Evolutionary conservation across 2,888 invertebrate genomes (phyloP).

Genomic region (Formica aserva): DNA sequence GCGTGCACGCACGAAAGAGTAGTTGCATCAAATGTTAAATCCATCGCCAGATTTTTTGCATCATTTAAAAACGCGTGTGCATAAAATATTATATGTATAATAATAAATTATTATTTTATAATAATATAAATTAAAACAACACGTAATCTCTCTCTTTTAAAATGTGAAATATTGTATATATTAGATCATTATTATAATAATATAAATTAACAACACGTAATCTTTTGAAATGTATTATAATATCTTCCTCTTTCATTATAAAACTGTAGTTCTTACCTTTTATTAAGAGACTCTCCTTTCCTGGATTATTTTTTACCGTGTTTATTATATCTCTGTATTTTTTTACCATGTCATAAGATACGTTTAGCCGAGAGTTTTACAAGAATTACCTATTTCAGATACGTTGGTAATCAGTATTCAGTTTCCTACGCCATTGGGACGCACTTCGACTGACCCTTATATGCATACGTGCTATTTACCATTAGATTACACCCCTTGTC

Average conservation of each 20-base stretch:
- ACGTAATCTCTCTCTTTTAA: neutral
- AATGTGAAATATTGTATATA: neutral
- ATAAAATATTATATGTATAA: neutral
- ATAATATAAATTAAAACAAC: neutral
- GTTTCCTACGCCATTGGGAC: constrained; percentile 61
- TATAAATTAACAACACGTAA: neutral
- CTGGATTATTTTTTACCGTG: neutral
- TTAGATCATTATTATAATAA: neutral
- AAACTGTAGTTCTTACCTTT: neutral
- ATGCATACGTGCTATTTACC: constrained; percentile 69
- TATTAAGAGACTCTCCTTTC: neutral
- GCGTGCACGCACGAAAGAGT: neutral
- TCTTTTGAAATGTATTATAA: neutral
- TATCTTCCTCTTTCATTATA: neutral
- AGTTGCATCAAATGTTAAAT: neutral
- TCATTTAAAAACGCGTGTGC: neutral
- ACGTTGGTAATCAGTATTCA: constrained; percentile 12
- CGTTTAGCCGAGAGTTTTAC: neutral
- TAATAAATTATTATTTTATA: neutral
- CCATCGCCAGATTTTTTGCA: neutral
- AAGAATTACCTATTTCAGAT: neutral
- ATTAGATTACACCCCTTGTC: constrained; percentile 71
- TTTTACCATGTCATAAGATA: neutral
- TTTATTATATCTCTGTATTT: neutral
- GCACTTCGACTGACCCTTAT: constrained; percentile 57